A percentile compares a stretch with the other conserved stretches of the same genome.
Evolutionary conservation across 2,113 vertebrate genomes (phyloP).

Genomic region (Corapipo altera): DNA sequence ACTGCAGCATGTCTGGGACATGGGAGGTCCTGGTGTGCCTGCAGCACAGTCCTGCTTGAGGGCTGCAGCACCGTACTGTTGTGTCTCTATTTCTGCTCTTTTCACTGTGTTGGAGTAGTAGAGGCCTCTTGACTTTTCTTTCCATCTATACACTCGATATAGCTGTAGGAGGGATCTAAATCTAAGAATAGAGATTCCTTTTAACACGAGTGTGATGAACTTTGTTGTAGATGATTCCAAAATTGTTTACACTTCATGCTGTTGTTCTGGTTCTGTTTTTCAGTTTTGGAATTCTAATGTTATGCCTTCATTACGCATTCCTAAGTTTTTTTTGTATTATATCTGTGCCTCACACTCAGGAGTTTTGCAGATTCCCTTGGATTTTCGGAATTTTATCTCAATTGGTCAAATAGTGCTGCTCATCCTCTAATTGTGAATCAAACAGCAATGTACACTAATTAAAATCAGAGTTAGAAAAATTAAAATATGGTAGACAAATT

Average conservation of each 20-base stretch:
- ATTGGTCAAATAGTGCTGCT: not conserved
- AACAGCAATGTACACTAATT: not conserved
- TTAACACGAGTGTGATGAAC: not conserved
- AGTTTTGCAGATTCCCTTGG: not conserved
- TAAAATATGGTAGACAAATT: not conserved
- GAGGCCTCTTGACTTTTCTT: not conserved
- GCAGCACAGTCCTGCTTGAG: rapidly evolving
- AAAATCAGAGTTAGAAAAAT: not conserved
- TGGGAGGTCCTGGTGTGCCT: rapidly evolving
- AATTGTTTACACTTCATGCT: not conserved
- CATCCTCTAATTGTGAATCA: not conserved
- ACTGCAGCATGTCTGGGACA: not conserved
- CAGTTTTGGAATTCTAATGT: not conserved
- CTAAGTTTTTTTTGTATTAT: not conserved
- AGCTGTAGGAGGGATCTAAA: not conserved
- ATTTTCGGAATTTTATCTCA: not conserved
- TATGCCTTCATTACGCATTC: not conserved
- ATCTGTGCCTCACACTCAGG: not conserved
- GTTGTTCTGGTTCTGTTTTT: not conserved
- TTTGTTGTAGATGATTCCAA: not conserved
- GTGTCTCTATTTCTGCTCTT: not conserved
- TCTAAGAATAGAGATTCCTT: not conserved
- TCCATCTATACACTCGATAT: not conserved
- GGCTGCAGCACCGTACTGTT: rapidly evolving
- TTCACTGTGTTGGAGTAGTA: not conserved